A percentile compares a stretch with the other conserved stretches of the same genome.
Evolutionary conservation across 1,140 invertebrate species (phyloP).

Genomic region (Apis florea): DNA sequence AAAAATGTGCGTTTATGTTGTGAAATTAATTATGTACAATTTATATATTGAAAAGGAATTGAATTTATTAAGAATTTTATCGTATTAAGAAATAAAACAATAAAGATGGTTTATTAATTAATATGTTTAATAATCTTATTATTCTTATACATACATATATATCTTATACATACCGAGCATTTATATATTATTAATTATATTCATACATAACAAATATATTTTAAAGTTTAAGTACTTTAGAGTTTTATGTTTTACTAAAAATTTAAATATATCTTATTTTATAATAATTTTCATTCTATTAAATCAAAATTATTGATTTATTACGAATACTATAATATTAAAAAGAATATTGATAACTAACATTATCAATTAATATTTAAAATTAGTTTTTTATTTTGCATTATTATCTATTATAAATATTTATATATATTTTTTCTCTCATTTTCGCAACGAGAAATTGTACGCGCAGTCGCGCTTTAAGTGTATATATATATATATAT

Average conservation of each 20-base stretch:
- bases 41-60: slow-evolving; percentile 59
- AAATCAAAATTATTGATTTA: neutral
- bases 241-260: neutral
- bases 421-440: neutral
- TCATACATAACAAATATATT: neutral
- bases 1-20: slow-evolving; percentile 31
- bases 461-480: slow-evolving; percentile 31
- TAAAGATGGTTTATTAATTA: slow-evolving; percentile 60
- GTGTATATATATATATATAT: neutral
- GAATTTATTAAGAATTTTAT: slow-evolving; percentile 66
- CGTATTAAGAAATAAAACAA: slow-evolving; percentile 53
- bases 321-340: neutral
- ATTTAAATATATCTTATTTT: neutral
- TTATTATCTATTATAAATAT: neutral
- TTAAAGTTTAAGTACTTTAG: neutral
- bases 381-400: neutral
- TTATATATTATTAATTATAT: neutral
- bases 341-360: neutral
- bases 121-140: slow-evolving; percentile 27
- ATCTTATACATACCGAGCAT: neutral
- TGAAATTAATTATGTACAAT: slow-evolving; percentile 45
- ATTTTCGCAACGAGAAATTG: neutral
- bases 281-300: too few species aligned
- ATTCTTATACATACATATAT: neutral
- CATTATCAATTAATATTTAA: neutral